Conservation (phyloP, 2,797 vertebrate genomes). For the Sebastiscus tertius region DNA sequence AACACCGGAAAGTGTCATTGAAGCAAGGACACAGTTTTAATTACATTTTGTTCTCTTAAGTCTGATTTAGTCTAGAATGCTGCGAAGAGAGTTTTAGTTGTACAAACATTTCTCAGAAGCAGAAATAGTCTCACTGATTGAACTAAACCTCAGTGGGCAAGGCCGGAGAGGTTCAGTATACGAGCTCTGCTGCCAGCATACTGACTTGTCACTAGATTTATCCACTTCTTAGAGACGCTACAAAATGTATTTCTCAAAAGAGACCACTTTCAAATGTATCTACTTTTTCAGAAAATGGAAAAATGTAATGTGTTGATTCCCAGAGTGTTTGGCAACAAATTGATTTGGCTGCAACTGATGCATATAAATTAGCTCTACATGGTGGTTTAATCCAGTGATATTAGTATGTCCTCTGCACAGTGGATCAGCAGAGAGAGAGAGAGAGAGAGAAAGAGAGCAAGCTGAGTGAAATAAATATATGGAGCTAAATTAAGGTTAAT, state of each 20-base stretch:
- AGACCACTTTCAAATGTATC: conserved; percentile 40
- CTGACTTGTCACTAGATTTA: conserved; percentile 28
- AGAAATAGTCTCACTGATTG: conserved; percentile 44
- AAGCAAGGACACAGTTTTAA: conserved; percentile 60
- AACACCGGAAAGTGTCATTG: conserved; percentile 39
- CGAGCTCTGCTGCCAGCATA: conserved; percentile 2
- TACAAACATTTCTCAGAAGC: conserved; percentile 34
- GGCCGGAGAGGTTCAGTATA: conserved; percentile 4
- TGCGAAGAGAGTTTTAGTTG: conserved; percentile 31
- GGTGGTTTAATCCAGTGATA: neutral
- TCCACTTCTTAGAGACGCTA: conserved; percentile 13
- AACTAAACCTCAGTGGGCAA: conserved; percentile 17
- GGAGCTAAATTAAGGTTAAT: conserved; percentile 1
- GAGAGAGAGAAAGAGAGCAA: neutral
- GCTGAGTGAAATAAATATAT: neutral
- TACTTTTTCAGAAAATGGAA: conserved; percentile 38
- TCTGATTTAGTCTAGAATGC: conserved; percentile 19
- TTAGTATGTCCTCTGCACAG: neutral
- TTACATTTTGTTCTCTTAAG: conserved; percentile 48
- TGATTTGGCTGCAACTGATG: conserved; percentile 35
- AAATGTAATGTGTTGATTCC: conserved; percentile 29
- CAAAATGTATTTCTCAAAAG: conserved; percentile 32
- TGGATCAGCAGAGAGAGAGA: neutral
- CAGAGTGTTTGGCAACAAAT: conserved; percentile 38
- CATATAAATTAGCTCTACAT: conserved; percentile 30